A percentile compares a stretch with the other conserved stretches of the same genome.
phyloP scores from a whole-genome alignment of 2,888 invertebrate species.

The Phytoseiulus persimilis region DNA sequence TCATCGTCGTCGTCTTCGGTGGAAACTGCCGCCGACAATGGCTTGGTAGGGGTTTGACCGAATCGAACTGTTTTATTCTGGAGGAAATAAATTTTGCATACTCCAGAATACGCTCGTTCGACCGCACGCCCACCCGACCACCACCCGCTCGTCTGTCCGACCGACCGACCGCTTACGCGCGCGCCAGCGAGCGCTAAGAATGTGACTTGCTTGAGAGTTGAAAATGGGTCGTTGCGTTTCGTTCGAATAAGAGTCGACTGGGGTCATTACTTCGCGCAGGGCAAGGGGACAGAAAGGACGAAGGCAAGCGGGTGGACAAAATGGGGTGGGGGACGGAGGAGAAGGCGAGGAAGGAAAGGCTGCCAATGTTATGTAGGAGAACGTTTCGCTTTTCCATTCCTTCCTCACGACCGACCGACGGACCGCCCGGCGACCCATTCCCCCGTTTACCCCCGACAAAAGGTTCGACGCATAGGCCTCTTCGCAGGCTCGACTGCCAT shows the following conservation, averaged over 20 bases:
- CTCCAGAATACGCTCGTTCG: background rate
- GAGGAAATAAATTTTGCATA: background rate
- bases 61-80: background rate
- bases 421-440: background rate
- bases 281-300: background rate
- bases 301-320: background rate
- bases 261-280: background rate
- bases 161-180: background rate
- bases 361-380: background rate
- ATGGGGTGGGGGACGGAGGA: background rate
- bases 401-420: background rate
- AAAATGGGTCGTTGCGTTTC: constrained; percentile 5
- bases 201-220: constrained; percentile 5
- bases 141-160: background rate
- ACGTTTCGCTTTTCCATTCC: constrained; percentile 5
- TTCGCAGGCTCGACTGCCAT: background rate
- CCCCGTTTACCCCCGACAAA: background rate
- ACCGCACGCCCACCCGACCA: background rate
- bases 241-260: background rate
- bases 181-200: background rate
- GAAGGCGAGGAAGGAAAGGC: background rate
- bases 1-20: background rate
- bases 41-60: background rate
- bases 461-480: background rate
- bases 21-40: background rate